These are phyloP conservation scores for Corythaeola cristata DNA, from an alignment of 2,113 vertebrate genomes.

Conservation along the genomic window DNA sequence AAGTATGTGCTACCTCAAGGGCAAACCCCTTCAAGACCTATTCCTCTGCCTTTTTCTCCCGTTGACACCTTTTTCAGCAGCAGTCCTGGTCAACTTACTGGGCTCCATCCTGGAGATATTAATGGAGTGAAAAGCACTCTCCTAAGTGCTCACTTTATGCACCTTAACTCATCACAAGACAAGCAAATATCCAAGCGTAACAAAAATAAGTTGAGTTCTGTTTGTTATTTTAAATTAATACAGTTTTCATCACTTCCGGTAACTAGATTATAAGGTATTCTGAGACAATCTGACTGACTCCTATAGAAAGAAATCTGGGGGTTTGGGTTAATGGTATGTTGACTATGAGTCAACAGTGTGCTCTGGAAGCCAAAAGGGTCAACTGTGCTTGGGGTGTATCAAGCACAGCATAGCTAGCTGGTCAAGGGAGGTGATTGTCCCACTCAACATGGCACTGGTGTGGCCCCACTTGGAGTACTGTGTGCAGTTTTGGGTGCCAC, in stretches of 20 bases:
- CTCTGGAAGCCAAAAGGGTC: not conserved
- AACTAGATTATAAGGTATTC: not conserved
- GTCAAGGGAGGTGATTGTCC: fast-evolving
- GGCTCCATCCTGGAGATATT: not conserved
- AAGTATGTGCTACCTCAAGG: not conserved
- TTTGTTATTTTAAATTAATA: not conserved
- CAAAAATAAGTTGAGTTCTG: not conserved
- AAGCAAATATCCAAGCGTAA: not conserved
- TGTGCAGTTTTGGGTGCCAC: too few species aligned
- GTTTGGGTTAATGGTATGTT: fast-evolving
- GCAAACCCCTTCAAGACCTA: not conserved
- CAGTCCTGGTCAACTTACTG: not conserved
- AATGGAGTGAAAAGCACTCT: not conserved
- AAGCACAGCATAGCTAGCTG: not conserved
- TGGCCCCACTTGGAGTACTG: too few species aligned
- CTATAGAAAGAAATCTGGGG: not conserved
- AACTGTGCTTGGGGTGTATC: fast-evolving
- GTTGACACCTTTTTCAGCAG: not conserved
- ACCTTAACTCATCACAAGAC: not conserved
- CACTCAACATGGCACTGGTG: too few species aligned
- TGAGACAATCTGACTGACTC: not conserved
- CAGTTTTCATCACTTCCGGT: not conserved
- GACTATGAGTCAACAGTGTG: not conserved
- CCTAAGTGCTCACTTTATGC: not conserved
- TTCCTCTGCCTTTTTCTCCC: not conserved